Base-by-base conservation (phyloP, 2,113 vertebrate species). In the Rhodinocichla rosea region DNA sequence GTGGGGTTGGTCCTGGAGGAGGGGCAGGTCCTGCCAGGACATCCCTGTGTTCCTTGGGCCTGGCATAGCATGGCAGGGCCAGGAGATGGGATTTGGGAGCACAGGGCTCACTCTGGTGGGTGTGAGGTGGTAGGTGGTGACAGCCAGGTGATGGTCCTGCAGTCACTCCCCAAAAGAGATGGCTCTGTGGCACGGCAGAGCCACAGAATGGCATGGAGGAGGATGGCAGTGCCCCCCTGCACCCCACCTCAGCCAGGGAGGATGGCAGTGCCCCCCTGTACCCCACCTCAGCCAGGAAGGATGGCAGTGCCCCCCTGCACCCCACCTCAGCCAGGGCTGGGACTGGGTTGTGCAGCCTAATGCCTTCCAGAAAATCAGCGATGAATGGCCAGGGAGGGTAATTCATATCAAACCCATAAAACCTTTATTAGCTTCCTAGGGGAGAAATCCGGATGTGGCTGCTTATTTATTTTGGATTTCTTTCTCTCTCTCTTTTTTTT, bases 291-390 rank as follows among this genome's bases (percentile, higher is more conserved):
- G 42, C 42, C 42, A 42, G 50, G 35, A 42, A 40, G 50, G 14
- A 15, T 27, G 52, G 75, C 3, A 1, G 78, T 59, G 84, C 80
- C 92, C 53, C 21, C 0, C 49, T 70, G 69, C 20, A 45, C 76
- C 86, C 65, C 83, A 64, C 10, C 0, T 32, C 8, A 19, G 44
- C 86, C 2, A 2, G 40, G n/a, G 39, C 49, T 2, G 3, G 13
- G 67, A 60, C 60, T 1, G 3, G 91, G 89, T 71, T 70, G 12
- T 92, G 75, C 80, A 81, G 83, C 89, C 90, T 98, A 97, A 98
- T 97, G 97, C 96, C 94, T 97, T 98, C 97, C 98, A 97, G 97
- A 98, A 98, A 96, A 97, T 95, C 97, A 96, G 95, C 93, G 26
- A 96, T 69, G 94, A 97, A 90, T 88, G 97, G 94, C 97, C 71